Base-by-base conservation (phyloP, 1,140 invertebrate species). In the Doryteuthis pealeii region DNA sequence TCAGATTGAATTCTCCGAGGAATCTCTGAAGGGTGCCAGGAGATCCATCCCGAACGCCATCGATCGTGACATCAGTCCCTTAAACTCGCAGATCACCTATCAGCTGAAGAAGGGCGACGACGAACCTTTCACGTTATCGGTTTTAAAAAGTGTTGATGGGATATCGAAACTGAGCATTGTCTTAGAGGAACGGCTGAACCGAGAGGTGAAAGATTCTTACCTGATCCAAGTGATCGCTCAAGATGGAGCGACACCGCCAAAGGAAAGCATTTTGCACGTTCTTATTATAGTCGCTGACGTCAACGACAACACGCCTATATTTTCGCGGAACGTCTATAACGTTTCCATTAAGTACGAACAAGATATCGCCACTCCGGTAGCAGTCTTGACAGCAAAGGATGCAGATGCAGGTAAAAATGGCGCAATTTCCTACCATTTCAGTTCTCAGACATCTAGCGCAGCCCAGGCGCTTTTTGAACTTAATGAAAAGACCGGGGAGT, bases 251-350 rank as follows among this genome's bases (percentile, higher is more conserved):
- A 72, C 40, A 31, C 83, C 26, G 94, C 94, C 77, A 12, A 62
- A 73, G 26, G 76, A 71, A 0, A 78, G 76, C 2, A 45, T 54
- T 18, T 71, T 82, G 32, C 32, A 70, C 3, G 62, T 86, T 2
- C 71, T 66, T 4, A 67, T 86, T 3, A 74, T 74, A 12, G 80
- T 86, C 76, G 94, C 96, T 49, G 92, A 87, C 71, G 70, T 78
- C 26, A 87, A 87, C 74, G 85, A 87, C 66, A 86, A 87, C 72
- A 65, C 78, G 1, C 85, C 85, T 12, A 71, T 71, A 18, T 87
- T 87, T 75, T 32, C 74, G 0, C 72, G 78, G 54, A 32, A 32
- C 2, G 73, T 92, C 62, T 95, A 98, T 91, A 91, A 93, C 84
- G 93, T 98, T 0, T 95, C 98, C 71, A 26, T 74, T 5, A 40